Evolutionary conservation across 2,113 vertebrate genomes (phyloP).

Genomic region (Corydoras maculifer): DNA sequence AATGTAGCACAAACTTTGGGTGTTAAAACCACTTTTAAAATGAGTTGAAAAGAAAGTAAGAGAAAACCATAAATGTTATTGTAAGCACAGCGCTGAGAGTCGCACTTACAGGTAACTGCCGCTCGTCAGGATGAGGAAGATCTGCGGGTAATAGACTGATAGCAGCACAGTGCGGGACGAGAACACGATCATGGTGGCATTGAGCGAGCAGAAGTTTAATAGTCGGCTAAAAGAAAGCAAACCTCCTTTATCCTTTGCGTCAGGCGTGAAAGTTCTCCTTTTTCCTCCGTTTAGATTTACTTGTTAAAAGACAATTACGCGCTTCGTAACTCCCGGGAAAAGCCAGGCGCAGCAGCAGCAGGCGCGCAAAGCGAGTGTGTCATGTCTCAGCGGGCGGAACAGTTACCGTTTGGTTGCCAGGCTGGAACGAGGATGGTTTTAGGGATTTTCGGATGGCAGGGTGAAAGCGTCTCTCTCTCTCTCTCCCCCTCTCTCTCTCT

Average conservation of each 20-base stretch:
- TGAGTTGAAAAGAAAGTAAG: too few relatives aligned
- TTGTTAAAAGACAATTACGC: constrained; percentile 62
- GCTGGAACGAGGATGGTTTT: constrained; percentile 76
- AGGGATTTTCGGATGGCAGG: constrained; percentile 75
- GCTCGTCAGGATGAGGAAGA: constrained; percentile 96
- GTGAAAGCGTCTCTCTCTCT: constrained; percentile 70
- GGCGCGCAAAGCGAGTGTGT: constrained; percentile 69
- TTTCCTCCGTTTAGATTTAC: constrained; percentile 49
- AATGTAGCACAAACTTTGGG: too few relatives aligned
- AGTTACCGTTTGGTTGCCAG: constrained; percentile 64
- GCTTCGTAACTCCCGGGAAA: constrained; percentile 70
- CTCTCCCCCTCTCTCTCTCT: constrained; percentile 14
- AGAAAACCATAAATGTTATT: too few relatives aligned
- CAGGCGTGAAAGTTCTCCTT: constrained; percentile 40
- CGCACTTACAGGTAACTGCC: constrained; percentile 90
- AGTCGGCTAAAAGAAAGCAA: constrained; percentile 37
- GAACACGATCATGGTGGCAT: constrained; percentile 89
- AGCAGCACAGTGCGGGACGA: constrained; percentile 89
- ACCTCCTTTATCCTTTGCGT: constrained; percentile 52
- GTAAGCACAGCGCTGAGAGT: too few relatives aligned
- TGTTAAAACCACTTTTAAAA: too few relatives aligned
- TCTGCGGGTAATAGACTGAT: constrained; percentile 93
- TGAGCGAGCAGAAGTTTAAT: constrained; percentile 48
- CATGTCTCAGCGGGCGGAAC: constrained; percentile 75
- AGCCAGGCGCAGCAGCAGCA: constrained; percentile 61